phyloP scores from a whole-genome alignment of 2,113 vertebrate genomes.

The Pangasianodon gigas region DNA sequence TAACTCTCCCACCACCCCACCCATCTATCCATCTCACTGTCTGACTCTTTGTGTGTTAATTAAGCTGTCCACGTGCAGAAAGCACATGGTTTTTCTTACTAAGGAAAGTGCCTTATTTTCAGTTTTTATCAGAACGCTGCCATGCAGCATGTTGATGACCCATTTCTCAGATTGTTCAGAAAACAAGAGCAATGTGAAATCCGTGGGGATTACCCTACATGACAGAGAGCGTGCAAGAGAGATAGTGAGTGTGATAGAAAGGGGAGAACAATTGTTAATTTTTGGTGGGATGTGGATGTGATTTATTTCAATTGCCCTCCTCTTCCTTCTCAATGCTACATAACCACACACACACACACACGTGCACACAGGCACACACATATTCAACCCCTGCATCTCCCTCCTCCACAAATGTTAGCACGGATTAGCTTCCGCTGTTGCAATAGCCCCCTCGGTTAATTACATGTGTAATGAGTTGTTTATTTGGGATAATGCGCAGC shows the following conservation, averaged over 20 bases:
- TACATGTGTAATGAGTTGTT: constrained; percentile 81
- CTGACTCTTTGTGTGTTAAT: constrained; percentile 61
- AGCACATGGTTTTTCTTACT: constrained; percentile 67
- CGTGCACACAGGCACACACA: background rate
- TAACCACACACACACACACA: background rate
- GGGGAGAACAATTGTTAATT: constrained; percentile 47
- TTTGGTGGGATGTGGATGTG: constrained; percentile 65
- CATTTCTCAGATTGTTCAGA: constrained; percentile 77
- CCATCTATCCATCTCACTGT: background rate
- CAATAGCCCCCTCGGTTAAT: constrained; percentile 74
- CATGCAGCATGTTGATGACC: constrained; percentile 75
- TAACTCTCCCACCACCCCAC: background rate
- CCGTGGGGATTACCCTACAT: constrained; percentile 62
- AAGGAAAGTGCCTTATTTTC: constrained; percentile 44
- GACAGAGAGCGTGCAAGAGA: constrained; percentile 58
- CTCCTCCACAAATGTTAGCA: constrained; percentile 65
- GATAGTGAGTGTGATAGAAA: constrained; percentile 48
- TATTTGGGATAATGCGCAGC: constrained; percentile 79
- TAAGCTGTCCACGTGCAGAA: constrained; percentile 73
- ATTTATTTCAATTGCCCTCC: constrained; percentile 46
- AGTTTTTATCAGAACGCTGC: constrained; percentile 64
- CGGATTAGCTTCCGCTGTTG: constrained; percentile 74
- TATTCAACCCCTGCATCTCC: constrained; percentile 51
- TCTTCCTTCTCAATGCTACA: constrained; percentile 10
- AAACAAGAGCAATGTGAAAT: constrained; percentile 71